Conservation (phyloP, 1,140 invertebrate genomes). For the Drosophila rufa region DNA sequence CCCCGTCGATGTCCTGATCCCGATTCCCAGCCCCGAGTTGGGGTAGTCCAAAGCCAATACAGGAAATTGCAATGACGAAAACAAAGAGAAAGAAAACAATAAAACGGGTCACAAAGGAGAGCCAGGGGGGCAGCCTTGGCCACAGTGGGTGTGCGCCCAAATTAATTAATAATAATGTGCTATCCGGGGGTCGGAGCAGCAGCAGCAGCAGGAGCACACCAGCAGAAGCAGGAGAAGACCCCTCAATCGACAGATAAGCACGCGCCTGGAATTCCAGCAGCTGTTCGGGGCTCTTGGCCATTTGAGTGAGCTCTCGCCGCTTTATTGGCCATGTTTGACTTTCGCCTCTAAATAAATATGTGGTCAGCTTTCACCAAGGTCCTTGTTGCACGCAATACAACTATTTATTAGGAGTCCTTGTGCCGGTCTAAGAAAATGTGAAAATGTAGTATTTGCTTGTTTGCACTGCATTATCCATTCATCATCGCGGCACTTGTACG, state of each 20-base stretch:
- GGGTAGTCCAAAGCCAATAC: conserved; percentile 52
- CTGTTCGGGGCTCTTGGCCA: conserved; percentile 47
- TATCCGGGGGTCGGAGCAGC: conserved; percentile 13
- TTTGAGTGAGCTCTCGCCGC: conserved; percentile 37
- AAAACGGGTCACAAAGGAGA: conserved; percentile 26
- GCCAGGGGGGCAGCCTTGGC: conserved; percentile 9
- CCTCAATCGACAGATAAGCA: conserved; percentile 30
- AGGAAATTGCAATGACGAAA: conserved; percentile 60
- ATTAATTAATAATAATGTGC: conserved; percentile 83
- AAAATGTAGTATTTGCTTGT: conserved; percentile 14
- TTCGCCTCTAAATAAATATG: conserved; percentile 65
- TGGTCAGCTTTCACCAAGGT: conserved; percentile 66
- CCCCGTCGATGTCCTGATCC: conserved; percentile 8
- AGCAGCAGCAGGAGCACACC: not conserved
- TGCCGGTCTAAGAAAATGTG: conserved; percentile 18
- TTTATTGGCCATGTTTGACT: conserved; percentile 67
- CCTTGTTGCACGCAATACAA: conserved; percentile 69
- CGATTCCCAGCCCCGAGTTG: conserved; percentile 16
- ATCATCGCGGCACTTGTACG: conserved; percentile 5
- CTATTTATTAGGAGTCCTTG: conserved; percentile 73
- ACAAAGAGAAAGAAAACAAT: conserved; percentile 26
- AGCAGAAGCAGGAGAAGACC: conserved; percentile 6
- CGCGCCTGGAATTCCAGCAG: conserved; percentile 62
- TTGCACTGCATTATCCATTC: conserved; percentile 29
- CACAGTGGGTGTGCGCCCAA: conserved; percentile 56